phyloP scores from a whole-genome alignment of 2,888 invertebrate genomes.

The Nephrotoma guestfalica region DNA sequence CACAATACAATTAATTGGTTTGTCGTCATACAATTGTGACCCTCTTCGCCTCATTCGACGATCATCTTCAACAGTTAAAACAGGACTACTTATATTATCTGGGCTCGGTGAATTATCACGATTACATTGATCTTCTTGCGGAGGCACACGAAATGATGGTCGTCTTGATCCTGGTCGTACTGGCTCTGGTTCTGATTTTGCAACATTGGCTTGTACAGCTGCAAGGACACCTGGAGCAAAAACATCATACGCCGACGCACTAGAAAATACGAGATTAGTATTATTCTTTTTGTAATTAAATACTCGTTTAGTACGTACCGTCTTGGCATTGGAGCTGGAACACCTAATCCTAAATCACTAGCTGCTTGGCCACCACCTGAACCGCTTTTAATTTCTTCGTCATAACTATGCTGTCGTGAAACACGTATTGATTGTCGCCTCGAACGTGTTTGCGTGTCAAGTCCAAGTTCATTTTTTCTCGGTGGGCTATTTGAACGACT shows the following conservation, averaged over 20 bases:
- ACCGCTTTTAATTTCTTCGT: conserved; percentile 51
- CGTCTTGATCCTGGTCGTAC: conserved; percentile 37
- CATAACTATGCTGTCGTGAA: conserved; percentile 67
- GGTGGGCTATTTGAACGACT: conserved; percentile 45
- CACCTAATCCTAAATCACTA: conserved; percentile 42
- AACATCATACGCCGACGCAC: conserved; percentile 75
- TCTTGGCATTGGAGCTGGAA: conserved; percentile 61
- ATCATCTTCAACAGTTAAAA: conserved; percentile 53
- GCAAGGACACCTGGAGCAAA: conserved; percentile 48
- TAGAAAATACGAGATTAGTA: conserved; percentile 14
- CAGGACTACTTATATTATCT: conserved; percentile 37
- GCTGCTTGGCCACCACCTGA: conserved; percentile 21
- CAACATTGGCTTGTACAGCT: conserved; percentile 25
- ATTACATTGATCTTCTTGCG: conserved; percentile 36
- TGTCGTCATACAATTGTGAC: conserved; percentile 61
- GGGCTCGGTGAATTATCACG: conserved; percentile 39
- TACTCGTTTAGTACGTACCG: conserved; percentile 31
- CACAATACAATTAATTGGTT: background rate
- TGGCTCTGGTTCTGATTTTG: conserved; percentile 25
- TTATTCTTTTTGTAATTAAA: background rate
- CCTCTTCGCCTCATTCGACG: conserved; percentile 61
- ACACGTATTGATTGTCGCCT: conserved; percentile 45
- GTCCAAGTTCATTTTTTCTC: conserved; percentile 27
- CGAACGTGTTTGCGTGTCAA: conserved; percentile 32
- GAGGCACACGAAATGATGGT: conserved; percentile 44